Conservation (phyloP, 2,113 vertebrate genomes). For the Riparia riparia region DNA sequence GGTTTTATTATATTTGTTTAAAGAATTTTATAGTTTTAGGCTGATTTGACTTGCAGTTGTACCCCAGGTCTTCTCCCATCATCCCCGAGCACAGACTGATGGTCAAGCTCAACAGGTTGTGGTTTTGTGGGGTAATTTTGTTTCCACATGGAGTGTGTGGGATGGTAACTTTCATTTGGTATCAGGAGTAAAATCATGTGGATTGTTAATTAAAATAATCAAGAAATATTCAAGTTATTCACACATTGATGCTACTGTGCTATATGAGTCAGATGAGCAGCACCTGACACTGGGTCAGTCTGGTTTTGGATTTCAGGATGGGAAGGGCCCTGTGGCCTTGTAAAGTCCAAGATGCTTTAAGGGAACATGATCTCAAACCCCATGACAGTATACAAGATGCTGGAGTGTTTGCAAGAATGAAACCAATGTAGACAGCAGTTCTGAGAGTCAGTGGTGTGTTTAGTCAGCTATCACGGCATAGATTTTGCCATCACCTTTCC, state of each 20-base stretch:
- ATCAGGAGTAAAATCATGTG: background rate
- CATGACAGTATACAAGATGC: background rate
- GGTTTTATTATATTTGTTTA: background rate
- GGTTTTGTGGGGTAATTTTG: background rate
- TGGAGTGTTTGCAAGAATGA: background rate
- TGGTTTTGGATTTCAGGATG: background rate
- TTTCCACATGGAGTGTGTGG: background rate
- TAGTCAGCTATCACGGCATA: background rate
- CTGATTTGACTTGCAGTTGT: background rate
- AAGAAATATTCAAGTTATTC: background rate
- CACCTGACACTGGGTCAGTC: background rate
- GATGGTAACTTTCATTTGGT: background rate
- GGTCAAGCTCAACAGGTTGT: background rate
- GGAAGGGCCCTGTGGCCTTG: background rate
- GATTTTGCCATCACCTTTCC: background rate
- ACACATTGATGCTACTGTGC: background rate
- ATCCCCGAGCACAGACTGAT: accelerated
- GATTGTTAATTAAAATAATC: background rate
- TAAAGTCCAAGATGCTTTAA: background rate
- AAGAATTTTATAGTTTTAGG: background rate
- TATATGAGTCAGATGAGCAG: background rate
- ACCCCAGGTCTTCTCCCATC: background rate
- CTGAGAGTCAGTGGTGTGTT: background rate
- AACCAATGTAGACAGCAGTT: background rate
- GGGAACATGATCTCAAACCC: background rate